phyloP scores from a whole-genome alignment of 2,113 vertebrate genomes.

The Cynocephalus volans region DNA sequence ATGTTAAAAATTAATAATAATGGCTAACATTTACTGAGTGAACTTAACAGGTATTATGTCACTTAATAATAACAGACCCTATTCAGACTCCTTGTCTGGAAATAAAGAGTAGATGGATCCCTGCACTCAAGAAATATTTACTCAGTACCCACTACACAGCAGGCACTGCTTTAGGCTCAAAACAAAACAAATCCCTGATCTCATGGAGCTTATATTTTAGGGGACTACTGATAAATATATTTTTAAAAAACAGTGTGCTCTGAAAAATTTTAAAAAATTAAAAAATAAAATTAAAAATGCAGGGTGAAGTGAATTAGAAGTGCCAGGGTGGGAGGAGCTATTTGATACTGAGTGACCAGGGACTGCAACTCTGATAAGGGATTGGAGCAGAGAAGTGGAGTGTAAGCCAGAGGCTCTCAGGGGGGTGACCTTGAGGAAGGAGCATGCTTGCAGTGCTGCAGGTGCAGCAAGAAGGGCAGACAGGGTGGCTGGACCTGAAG shows the following conservation, averaged over 20 bases:
- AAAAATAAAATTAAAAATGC: neutral
- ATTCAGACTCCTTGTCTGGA: neutral
- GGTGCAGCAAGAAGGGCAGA: neutral
- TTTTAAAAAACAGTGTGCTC: conserved; percentile 32
- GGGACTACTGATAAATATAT: neutral
- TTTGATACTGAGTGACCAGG: neutral
- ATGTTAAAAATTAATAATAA: conserved; percentile 30
- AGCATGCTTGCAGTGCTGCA: rapidly evolving
- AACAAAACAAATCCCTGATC: conserved; percentile 36
- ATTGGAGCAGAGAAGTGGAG: neutral
- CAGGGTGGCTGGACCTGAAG: rapidly evolving
- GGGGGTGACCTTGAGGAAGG: neutral
- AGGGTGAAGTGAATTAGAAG: neutral
- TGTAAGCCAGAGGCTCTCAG: neutral
- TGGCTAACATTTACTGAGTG: neutral
- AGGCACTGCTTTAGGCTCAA: neutral
- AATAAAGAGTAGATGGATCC: neutral
- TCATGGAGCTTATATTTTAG: conserved; percentile 32
- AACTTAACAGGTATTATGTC: neutral
- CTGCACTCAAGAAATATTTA: conserved; percentile 41
- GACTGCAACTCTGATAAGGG: neutral
- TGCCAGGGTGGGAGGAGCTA: neutral
- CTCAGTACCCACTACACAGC: neutral
- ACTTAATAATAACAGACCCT: neutral
- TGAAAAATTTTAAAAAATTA: no score